Base-by-base conservation (phyloP, 2,888 invertebrate species). In the Drosophila quasianomalipes region DNA sequence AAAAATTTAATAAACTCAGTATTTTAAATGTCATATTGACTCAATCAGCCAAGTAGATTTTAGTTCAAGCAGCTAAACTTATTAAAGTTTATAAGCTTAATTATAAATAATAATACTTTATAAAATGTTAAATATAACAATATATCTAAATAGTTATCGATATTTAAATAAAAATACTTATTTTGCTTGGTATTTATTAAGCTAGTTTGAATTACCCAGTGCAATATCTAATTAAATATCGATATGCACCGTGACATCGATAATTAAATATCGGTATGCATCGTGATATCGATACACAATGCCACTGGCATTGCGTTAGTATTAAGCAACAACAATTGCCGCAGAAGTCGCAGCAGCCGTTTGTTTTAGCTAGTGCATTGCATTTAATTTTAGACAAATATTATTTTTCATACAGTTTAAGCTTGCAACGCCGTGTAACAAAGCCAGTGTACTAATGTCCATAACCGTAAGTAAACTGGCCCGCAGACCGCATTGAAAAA, bases 391-490 rank as follows among this genome's bases (percentile, higher is more conserved):
- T 57, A 74, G 72, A 65, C 30, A 68, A 74, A 74, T 79, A 59
- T 33, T 30, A 26, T 70, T 63, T 69, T 59, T 61, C 22, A 62
- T 55, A 52, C 30, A 66, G 54, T 79, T 89, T 80, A 65, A 76
- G 76, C 59, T 82, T 73, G 58, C 53, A 80, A 70, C 69, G 75
- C 57, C 73, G 83, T 74, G 87, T 76, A 82, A 83, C 73, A 78
- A 82, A 91, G 80, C 81, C 70, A 75, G 78, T 80, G 71, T 81
- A 90, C 93, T 93, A 91, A 93, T 93, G 92, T 93, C 92, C 91
- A 92, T 93, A 89, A 93, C 93, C 92, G 92, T 93, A 91, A 92
- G 92, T 93, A 84, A 57, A 16, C 22, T 59, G 60, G 41, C 9
- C 33, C 41, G 19, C 47, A 22, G 54, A 58, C 37, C 39, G 39